Evolutionary conservation across 2,888 invertebrate species (phyloP), one percentile per base, ranked within the genome.

Genomic region (Esperia sulphurella): DNA sequence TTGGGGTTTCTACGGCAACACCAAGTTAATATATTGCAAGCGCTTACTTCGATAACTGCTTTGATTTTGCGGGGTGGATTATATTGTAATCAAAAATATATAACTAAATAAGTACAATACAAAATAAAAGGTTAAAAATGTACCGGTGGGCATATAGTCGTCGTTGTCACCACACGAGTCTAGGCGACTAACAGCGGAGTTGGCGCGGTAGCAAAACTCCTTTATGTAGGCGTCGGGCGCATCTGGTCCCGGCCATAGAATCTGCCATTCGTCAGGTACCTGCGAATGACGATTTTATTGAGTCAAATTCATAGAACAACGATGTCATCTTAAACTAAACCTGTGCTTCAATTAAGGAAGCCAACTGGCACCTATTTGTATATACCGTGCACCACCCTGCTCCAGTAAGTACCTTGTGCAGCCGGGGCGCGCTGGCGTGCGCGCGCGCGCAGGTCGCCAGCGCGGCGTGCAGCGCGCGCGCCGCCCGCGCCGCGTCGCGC

Each of bases 251-350:
- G 70, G 45, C 88, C 88, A 89, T 45, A 68, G 35, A 49, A 71
- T 41, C 62, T 85, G 86, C 87, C 88, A 89, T 45, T 79, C 75
- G 12, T 83, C 83, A 1, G 83, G 82, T 8, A 79, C 79, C 88
- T 87, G 53, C 0, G 14, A 1, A 41, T n/a, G 5, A 21, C 3
- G 5, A 5, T 21, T 21, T 21, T 21, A 5, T 21, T 21, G n/a
- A n/a, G n/a, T n/a, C n/a, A n/a, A n/a, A n/a, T n/a, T n/a, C n/a
- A n/a, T n/a, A n/a, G n/a, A n/a, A n/a, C n/a, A n/a, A n/a, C n/a
- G n/a, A n/a, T n/a, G n/a, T n/a, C n/a, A n/a, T n/a, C n/a, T n/a
- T n/a, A n/a, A n/a, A n/a, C n/a, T n/a, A n/a, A n/a, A n/a, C n/a
- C n/a, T n/a, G n/a, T n/a, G n/a, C n/a, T n/a, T n/a, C n/a, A n/a